phyloP scores from a whole-genome alignment of 2,797 vertebrate genomes.

The Coracias cyanogaster region DNA sequence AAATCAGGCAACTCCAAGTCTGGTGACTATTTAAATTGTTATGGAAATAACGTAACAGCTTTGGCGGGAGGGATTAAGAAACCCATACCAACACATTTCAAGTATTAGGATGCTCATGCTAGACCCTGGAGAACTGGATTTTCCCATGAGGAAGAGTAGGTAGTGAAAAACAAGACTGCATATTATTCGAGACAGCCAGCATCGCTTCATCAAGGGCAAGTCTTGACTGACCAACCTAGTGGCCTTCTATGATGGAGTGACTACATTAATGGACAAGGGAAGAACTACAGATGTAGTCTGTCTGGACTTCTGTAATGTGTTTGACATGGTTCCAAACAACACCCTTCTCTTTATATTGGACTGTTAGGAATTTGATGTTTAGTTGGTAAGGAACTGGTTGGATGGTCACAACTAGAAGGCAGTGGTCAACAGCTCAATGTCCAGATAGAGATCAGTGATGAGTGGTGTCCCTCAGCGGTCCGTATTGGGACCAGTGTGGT shows the following conservation, averaged over 20 bases:
- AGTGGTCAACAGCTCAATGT: background rate
- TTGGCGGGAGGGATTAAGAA: background rate
- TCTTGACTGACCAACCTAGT: background rate
- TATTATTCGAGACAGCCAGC: background rate
- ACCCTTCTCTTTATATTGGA: background rate
- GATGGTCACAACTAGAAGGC: background rate
- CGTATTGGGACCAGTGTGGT: rapidly evolving
- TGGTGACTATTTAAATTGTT: background rate
- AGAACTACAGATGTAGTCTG: background rate
- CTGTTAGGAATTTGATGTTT: background rate
- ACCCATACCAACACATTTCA: rapidly evolving
- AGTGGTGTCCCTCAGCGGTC: no score
- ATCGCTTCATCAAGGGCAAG: background rate
- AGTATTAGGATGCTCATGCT: background rate
- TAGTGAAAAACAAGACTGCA: background rate
- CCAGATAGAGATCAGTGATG: background rate
- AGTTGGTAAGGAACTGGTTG: background rate
- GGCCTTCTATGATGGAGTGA: background rate
- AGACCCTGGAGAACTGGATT: background rate
- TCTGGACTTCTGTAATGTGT: no score
- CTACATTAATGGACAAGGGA: background rate
- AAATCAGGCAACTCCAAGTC: background rate
- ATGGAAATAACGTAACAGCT: background rate
- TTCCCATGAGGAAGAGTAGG: background rate
- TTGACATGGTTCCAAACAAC: background rate